Evolutionary conservation across 2,888 invertebrate genomes (phyloP), one percentile per base, ranked within the genome.

Genomic region (Drosophila quasianomalipes): DNA sequence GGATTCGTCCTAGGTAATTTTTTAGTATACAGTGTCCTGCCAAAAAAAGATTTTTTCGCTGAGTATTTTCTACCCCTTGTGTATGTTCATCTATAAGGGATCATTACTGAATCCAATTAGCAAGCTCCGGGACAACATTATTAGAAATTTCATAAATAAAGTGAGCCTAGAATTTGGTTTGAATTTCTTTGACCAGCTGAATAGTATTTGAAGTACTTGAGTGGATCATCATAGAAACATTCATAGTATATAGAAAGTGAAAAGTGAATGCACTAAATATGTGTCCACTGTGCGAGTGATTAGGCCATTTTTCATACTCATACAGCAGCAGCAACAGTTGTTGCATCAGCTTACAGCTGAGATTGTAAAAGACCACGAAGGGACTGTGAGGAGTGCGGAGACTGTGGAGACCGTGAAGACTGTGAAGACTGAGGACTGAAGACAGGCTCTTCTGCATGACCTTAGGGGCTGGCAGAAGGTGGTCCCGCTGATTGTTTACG

Each of bases 401-500:
- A 53, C 16, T 26, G 26, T 5, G 44, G 59, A 44, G 58, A 51
- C 14, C 31, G 35, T 26, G 30, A 22, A 53, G 55, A 51, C 58
- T 54, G 47, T 51, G 49, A 28, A 54, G 61, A 64, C 54, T 51
- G 63, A 39, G 64, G 47, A 62, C 58, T 51, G 77, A 37, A 74
- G 70, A 81, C 79, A 74, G 67, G 70, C 86, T 82, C 85, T 75
- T 78, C 73, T 16, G 47, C 26, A 47, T 87, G 89, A 87, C 89
- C 87, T 83, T 78, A 89, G 88, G 88, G 88, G 88, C 84, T 77
- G 88, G 90, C 74, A 91, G 89, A 84, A 91, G 91, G 91, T 90
- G 92, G 85, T 84, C 87, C 87, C 89, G 92, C 83, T 91, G 92
- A 92, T 91, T 90, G 90, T 82, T 92, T 89, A 83, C 81, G 92